Evolutionary conservation across 2,888 invertebrate genomes (phyloP).

Genomic region (Callosobruchus maculatus): DNA sequence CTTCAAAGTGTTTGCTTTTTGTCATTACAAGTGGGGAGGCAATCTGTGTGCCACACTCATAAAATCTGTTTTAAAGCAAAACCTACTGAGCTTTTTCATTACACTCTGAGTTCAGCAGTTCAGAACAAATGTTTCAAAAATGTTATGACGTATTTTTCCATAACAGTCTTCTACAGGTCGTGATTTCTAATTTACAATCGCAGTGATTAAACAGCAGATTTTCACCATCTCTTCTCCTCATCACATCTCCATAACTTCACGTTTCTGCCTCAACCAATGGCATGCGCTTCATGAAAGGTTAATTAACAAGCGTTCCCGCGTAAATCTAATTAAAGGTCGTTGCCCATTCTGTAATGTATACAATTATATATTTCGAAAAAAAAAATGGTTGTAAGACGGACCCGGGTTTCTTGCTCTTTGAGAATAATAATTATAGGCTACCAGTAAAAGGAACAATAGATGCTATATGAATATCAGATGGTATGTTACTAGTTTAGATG

Average conservation of each 20-base stretch:
- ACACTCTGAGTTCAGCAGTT: too few species aligned
- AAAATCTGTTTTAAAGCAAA: too few species aligned
- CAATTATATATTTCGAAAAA: background rate
- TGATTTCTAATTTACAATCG: too few species aligned
- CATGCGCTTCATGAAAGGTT: background rate
- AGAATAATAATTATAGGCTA: background rate
- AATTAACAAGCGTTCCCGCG: background rate
- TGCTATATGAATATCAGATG: background rate
- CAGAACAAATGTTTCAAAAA: too few species aligned
- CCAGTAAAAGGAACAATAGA: background rate
- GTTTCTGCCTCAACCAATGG: background rate
- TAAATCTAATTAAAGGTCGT: background rate
- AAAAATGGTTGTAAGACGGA: background rate
- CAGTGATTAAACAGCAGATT: too few species aligned
- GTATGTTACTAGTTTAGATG: background rate
- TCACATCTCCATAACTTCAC: background rate
- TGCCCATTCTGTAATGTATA: background rate
- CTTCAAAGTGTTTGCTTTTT: too few species aligned
- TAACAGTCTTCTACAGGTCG: too few species aligned
- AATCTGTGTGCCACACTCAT: too few species aligned
- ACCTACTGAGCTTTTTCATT: too few species aligned
- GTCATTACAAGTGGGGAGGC: too few species aligned
- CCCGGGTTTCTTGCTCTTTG: background rate
- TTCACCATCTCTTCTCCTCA: too few species aligned
- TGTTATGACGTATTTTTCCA: too few species aligned